Base-by-base conservation (phyloP, 2,113 vertebrate genomes). In the Campylorhamphus procurvoides region DNA sequence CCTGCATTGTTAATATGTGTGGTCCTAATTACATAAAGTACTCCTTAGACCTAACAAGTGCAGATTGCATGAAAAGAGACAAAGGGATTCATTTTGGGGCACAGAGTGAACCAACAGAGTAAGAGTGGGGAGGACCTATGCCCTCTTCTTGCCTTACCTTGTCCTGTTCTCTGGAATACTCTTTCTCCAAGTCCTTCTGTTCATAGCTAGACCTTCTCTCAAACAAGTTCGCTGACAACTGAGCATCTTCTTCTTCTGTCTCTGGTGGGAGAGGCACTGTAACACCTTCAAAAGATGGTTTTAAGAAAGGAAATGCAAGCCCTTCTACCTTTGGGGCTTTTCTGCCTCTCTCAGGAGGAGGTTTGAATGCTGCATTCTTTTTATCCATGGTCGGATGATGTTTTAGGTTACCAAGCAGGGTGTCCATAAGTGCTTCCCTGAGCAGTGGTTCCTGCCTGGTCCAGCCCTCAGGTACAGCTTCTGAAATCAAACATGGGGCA, bases 161-260 rank as follows among this genome's bases (percentile, higher is more conserved):
- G 9, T 62, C 29, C 27, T 64, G 10, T 49, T 84, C 28, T 68
- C 12, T 0, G 0, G 23, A 5, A 75, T 8, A 3, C 9, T n/a
- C 28, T 25, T 63, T 22, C n/a, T n/a, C 25, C 20, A 66, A 7
- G 27, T 22, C 6, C 8, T 46, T 8, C 22, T 73, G 46, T 25
- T 55, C 29, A 12, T 1, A 2, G 4, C 40, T 6, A 52, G 28
- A 9, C 2, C 9, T 55, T 42, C 1, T 46, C 42, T 47, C 27
- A 46, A 0, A 31, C 2, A 0, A 1, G 0, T 77, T 29, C 10
- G 55, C 35, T 2, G 25, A 3, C 10, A 4, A 1, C 8, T 2
- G 7, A 81, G 0, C 2, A 46, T 0, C 33, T 53, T 76, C 46
- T 46, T 93, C 10, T 9, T 84, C 87, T 13, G 7, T 4, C 0